Base-by-base conservation (phyloP, 2,113 vertebrate species). In the Okapia johnstoni region DNA sequence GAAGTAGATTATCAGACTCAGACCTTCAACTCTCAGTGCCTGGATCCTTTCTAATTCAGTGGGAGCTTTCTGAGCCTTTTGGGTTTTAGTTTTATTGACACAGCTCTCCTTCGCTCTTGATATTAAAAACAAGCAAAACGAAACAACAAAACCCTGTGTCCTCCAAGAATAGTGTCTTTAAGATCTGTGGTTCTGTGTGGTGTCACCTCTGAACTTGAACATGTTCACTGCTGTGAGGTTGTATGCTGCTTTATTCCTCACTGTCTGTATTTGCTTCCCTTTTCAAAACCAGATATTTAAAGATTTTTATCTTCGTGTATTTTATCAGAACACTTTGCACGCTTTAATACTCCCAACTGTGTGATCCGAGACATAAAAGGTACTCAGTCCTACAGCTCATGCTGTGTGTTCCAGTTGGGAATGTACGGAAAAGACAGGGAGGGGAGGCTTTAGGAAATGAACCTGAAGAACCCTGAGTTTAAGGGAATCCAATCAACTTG, bases 1-100 rank as follows among this genome's bases (percentile, higher is more conserved):
- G n/a, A 57, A 79, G 26, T 11, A 46, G 90, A 46, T 85, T 8
- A 10, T 52, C 46, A 5, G 85, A 84, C 88, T 96, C 85, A 81
- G 52, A 90, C 77, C 70, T 93, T 83, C 85, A 4, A 10, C 79
- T 10, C 7, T 50, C 94, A 84, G 97, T 96, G 96, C 96, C 97
- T 98, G 95, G 55, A 43, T 76, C 85, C 17, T 76, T 88, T 58
- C 86, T 54, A 26, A 55, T 52, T 92, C 92, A 66, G 5, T 30
- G 63, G 90, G 87, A 88, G 88, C 58, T 46, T 48, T 84, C 48
- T 33, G 81, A 95, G 88, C 50, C 90, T 88, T 80, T 90, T 43
- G 13, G 17, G 48, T 61, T 85, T 81, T 54, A 28, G 48, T 79
- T 52, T 84, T 79, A 61, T 83, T 85, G 15, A 43, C 46, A 21